Base-by-base conservation (phyloP, 2,113 vertebrate genomes). In the Clarias batrachus region DNA sequence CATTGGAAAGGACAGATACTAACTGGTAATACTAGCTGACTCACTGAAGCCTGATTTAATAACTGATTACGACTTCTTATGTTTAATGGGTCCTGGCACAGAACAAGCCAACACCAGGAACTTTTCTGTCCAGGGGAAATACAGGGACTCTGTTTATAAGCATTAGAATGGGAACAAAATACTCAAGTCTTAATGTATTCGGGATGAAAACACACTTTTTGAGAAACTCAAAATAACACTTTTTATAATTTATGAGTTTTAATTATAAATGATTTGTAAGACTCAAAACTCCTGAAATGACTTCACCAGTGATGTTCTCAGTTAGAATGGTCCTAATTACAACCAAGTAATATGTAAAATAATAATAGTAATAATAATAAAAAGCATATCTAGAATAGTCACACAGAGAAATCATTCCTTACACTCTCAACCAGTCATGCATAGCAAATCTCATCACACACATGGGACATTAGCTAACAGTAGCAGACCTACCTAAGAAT, bases 1-100 rank as follows among this genome's bases (percentile, higher is more conserved):
- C 62, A 91, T 84, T 60, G 82, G 73, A 84, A 81, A 87, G 33
- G 71, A 87, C 30, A 83, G 73, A 62, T 87, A 76, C 16, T 12
- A 88, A 77, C 48, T 52, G 23, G 13, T 54, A 21, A 52, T 4
- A 12, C 3, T n/a, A 76, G 41, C 41, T 90, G 83, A 91, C 54
- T 86, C 63, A 88, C 87, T 73, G 54, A 86, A 88, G 5, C 60
- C 8, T 66, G 25, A 23, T 83, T 54, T 56, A 33, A 33, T 57
- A 57, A 83, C 66, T 59, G n/a, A 63, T 33, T 19, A 78, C 4
- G 4, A 25, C 41, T 17, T 78, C 3, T 48, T 19, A 63, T 54
- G 23, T 10, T 25, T 27, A 52, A 60, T 6, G 83, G 33, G 3
- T 74, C 13, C 6, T 76, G 68, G 76, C 76, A 78, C 3, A 52